Conservation (phyloP, 2,888 invertebrate species). For the Lacanobia oleracea region DNA sequence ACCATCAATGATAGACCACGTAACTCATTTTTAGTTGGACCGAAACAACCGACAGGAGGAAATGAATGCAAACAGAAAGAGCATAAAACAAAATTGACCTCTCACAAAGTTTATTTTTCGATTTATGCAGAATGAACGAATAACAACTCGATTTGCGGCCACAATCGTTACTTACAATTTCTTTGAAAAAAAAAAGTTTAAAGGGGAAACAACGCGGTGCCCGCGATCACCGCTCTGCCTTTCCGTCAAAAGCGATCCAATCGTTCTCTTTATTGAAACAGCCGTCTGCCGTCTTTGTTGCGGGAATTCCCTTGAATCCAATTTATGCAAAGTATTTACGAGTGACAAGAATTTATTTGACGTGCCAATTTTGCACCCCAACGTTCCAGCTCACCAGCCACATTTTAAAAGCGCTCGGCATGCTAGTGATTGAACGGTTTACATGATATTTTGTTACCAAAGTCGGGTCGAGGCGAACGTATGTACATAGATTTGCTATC, state of each 20-base stretch:
- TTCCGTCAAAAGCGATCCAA: conserved; percentile 86
- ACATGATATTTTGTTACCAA: conserved; percentile 71
- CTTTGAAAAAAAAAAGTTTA: conserved; percentile 65
- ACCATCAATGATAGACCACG: conserved; percentile 32
- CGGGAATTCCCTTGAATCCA: conserved; percentile 84
- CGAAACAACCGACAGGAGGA: conserved; percentile 45
- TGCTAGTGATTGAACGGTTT: conserved; percentile 75
- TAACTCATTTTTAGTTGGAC: conserved; percentile 48
- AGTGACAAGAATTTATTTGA: conserved; percentile 88
- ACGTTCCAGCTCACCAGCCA: conserved; percentile 71
- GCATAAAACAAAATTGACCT: conserved; percentile 67
- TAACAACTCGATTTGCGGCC: conserved; percentile 74
- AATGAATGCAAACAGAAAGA: conserved; percentile 62
- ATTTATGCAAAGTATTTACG: conserved; percentile 89
- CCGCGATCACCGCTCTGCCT: conserved; percentile 77
- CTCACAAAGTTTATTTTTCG: conserved; percentile 71
- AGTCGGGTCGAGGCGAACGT: conserved; percentile 55
- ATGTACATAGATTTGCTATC: conserved; percentile 39
- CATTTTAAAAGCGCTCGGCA: conserved; percentile 75
- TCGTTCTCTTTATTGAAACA: conserved; percentile 86
- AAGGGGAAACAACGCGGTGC: conserved; percentile 72
- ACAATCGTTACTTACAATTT: conserved; percentile 67
- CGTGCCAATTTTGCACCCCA: conserved; percentile 82
- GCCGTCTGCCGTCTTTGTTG: conserved; percentile 86
- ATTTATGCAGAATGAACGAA: conserved; percentile 73